These are phyloP conservation scores for Cottoperca gobio DNA, from an alignment of 2,797 vertebrate species.

Conservation along the genomic window DNA sequence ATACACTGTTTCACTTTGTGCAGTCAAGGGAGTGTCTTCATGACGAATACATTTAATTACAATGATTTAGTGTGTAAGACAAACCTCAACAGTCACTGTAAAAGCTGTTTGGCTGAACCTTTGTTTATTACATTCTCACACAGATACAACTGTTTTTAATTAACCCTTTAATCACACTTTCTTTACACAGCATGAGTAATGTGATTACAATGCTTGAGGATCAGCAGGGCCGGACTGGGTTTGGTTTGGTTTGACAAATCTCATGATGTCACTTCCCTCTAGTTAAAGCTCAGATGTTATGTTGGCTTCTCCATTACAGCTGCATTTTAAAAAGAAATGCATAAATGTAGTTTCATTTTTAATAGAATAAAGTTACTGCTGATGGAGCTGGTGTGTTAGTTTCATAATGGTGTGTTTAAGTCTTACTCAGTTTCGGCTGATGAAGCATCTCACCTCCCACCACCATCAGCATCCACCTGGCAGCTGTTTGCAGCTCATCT, in stretches of 20 bases:
- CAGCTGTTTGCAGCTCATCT: neutral
- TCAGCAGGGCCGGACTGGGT: neutral
- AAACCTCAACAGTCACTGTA: constrained; percentile 10
- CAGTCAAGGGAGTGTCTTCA: constrained; percentile 13
- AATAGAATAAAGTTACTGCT: neutral
- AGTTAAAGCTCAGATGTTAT: too few species aligned
- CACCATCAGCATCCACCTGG: neutral
- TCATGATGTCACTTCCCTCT: constrained; percentile 6
- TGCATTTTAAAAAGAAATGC: too few species aligned
- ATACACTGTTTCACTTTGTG: neutral
- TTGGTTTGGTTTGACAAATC: neutral
- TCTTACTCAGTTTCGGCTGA: neutral
- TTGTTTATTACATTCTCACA: constrained; percentile 19
- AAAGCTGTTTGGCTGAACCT: constrained; percentile 8
- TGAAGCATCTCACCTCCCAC: neutral
- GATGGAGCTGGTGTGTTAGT: neutral
- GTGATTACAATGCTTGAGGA: constrained; percentile 20
- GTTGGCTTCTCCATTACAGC: too few species aligned
- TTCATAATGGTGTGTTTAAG: neutral
- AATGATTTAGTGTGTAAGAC: neutral
- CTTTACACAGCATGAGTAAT: constrained; percentile 38
- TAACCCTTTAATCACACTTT: too few species aligned
- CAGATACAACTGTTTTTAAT: constrained; percentile 22
- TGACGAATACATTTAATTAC: constrained; percentile 35
- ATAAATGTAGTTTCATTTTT: too few species aligned